Conservation (phyloP, 2,113 vertebrate species). For the Neoarius graeffei region DNA sequence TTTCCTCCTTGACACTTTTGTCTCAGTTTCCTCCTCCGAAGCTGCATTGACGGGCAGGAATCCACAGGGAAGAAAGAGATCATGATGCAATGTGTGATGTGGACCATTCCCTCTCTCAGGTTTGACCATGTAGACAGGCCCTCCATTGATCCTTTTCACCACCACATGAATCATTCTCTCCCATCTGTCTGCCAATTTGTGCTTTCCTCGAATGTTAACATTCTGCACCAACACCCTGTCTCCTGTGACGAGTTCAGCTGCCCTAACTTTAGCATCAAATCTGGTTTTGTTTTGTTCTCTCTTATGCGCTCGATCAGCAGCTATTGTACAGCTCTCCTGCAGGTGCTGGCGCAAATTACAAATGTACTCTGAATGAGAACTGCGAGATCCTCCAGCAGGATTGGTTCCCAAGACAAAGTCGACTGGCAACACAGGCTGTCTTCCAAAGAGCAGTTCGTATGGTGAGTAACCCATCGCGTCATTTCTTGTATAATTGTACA, state of each 20-base stretch:
- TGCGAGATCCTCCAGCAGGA: background rate
- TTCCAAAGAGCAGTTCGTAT: background rate
- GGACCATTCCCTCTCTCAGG: background rate
- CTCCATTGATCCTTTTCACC: background rate
- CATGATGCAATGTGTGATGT: background rate
- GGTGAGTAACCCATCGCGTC: background rate
- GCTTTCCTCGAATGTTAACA: background rate
- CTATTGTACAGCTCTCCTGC: background rate
- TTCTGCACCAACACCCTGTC: background rate
- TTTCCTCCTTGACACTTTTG: no score
- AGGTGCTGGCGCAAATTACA: background rate
- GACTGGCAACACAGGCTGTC: background rate
- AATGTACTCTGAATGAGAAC: background rate
- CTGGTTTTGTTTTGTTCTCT: background rate
- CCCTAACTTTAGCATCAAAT: background rate
- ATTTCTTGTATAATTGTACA: background rate
- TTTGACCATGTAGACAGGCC: conserved; percentile 20
- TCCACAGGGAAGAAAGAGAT: conserved; percentile 13
- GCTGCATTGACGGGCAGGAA: background rate
- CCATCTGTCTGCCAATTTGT: conserved; percentile 6
- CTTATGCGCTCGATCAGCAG: background rate
- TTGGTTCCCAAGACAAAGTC: background rate
- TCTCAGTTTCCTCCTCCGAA: no score
- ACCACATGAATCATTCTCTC: background rate
- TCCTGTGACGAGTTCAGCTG: background rate